Evolutionary conservation across 2,113 vertebrate species (phyloP), one percentile per base, ranked within the genome.

Genomic region (Strigops habroptila): DNA sequence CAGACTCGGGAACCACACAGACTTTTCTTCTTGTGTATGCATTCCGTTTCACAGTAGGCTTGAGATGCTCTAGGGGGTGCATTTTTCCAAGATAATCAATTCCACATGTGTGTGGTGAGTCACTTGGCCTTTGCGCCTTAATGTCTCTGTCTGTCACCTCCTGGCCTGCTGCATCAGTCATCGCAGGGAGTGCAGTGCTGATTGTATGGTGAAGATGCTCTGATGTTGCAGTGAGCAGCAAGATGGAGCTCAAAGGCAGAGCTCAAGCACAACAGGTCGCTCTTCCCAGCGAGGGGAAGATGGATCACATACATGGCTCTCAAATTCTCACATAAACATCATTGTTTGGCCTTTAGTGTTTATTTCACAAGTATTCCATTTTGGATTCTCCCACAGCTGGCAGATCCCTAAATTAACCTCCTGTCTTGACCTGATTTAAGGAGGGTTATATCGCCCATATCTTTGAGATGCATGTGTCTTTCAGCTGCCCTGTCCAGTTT

Each of bases 121-220:
- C 83, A 64, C 62, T 78, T 76, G 77, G 77, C 62, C 62, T 57
- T 43, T 92, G 79, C 90, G 85, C 71, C 93, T 51, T 33, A 31
- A 33, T 48, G 52, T 52, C 59, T 8, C 3, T 31, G 18, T 75
- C 37, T 59, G 44, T 49, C 39, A n/a, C 19, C 55, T 76, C 76
- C 55, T 85, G 77, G 19, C 21, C 51, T 23, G 8, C 63, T 1
- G 2, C 30, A 10, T 52, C 6, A 6, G 43, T 53, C 0, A 2
- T 35, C 35, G 57, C 46, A 27, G 76, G 33, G 52, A 71, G 28
- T 3, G 19, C 76, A 9, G 37, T 3, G 15, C 63, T 69, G 39
- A 2, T 16, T 10, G 59, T 35, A 12, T 30, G 25, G 23, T 15
- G 59, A 52, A 52, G 55, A 25, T 62, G 78, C 41, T 70, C 35